Evolutionary conservation across 1,140 invertebrate genomes (phyloP), one percentile per base, ranked within the genome.

Genomic region (Trypoxylus dichotomus): DNA sequence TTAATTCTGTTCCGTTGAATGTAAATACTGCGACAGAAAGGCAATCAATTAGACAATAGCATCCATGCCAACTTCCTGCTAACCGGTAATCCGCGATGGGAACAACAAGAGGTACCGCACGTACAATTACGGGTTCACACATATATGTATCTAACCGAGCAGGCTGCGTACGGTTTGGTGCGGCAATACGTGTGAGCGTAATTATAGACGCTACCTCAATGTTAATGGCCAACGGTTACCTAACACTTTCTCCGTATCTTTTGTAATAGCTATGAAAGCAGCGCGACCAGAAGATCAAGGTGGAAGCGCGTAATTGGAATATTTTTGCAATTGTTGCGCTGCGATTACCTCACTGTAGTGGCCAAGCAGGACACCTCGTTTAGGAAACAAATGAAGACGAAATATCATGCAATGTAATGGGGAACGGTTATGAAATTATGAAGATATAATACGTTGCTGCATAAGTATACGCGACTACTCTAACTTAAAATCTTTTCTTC

Each of bases 211-310:
- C 6, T 24, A 29, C 15, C 13, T 3, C 60, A 68, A 68, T 68
- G 60, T 68, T 68, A 68, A 68, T 29, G 60, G 3, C 27, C 60
- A 68, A 68, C 27, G 60, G 27, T 68, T 68, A 68, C 60, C 21
- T 68, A 68, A 68, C 60, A 68, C 60, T 68, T 68, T 68, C 60
- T 27, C 60, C 60, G 60, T 68, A 24, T 68, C 19, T 68, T 68
- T 68, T 68, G 60, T 68, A 68, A 68, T 68, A 54, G 19, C 47
- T 19, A 68, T 24, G 60, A 68, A 68, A 68, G 60, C 60, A 68
- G 60, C 60, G 13, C 27, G 60, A 13, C 24, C 60, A 68, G 60
- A 68, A 68, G 60, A 68, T 68, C 60, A 68, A 68, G 60, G 60
- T 68, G 24, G 60, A 13, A 13, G 60, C 47, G 15, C 19, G 60